phyloP scores from a whole-genome alignment of 2,888 invertebrate species.

The Phyllotreta cruciferae region DNA sequence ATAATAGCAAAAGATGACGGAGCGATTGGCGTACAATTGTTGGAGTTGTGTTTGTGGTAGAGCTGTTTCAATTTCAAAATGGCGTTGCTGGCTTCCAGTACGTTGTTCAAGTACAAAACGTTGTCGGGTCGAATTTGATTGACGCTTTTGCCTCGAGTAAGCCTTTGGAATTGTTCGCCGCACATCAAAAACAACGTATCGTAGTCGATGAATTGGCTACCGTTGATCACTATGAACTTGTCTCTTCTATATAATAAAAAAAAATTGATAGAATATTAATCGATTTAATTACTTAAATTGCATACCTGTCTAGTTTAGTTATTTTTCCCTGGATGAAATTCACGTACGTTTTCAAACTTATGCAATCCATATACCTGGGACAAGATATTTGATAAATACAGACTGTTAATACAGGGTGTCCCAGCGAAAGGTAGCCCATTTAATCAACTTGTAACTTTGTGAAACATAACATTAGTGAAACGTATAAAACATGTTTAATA shows the following conservation, averaged over 20 bases:
- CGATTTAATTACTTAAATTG: neutral
- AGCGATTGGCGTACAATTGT: conserved; percentile 38
- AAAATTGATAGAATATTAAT: conserved; percentile 28
- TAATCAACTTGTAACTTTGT: too few species aligned
- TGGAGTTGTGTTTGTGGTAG: conserved; percentile 25
- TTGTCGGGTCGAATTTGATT: conserved; percentile 62
- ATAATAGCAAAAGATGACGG: too few species aligned
- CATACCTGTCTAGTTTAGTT: conserved; percentile 53
- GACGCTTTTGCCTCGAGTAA: conserved; percentile 52
- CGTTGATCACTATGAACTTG: conserved; percentile 66
- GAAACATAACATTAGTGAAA: too few species aligned
- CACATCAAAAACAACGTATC: conserved; percentile 66
- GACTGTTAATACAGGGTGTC: too few species aligned
- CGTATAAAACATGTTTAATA: too few species aligned
- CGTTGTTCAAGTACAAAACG: conserved; percentile 68
- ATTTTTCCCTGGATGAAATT: conserved; percentile 69
- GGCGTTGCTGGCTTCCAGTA: conserved; percentile 63
- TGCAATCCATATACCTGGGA: conserved; percentile 62
- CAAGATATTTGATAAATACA: too few species aligned
- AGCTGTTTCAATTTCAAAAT: conserved; percentile 54
- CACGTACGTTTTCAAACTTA: conserved; percentile 69
- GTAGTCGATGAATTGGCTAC: conserved; percentile 59
- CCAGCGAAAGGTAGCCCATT: too few species aligned
- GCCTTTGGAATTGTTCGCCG: conserved; percentile 67
- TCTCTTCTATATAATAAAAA: conserved; percentile 62